Evolutionary conservation across 2,888 invertebrate species (phyloP), one percentile per base, ranked within the genome.

Genomic region (Biston betularia): DNA sequence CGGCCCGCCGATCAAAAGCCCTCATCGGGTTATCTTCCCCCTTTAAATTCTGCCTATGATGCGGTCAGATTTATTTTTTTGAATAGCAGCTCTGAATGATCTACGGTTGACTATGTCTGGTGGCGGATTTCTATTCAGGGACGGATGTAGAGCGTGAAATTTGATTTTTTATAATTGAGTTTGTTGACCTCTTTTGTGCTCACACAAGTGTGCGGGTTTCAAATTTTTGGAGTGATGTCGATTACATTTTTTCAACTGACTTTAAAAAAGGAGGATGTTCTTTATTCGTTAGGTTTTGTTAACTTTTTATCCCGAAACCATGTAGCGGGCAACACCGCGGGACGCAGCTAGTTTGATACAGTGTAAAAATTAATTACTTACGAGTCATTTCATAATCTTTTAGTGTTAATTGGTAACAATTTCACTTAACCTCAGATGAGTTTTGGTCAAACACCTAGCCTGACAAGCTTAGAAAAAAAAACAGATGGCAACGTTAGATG

Each of bases 1-100:
- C 87, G 89, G 81, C 74, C 80, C 79, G 80, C 40, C 77, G 89
- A 88, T 89, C 89, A 89, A 89, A 89, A 83, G 82, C 63, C 63
- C 48, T 65, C 74, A 77, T 77, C 76, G 74, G 79, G 79, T 78
- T 79, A 77, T 80, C 77, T 73, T 69, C 72, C 67, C 79, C 76
- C 76, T 81, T 79, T 77, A 77, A 78, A 79, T 75, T 75, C 70
- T 65, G 63, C 55, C 58, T 52, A 68, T 57, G 64, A 63, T 45
- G 63, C 60, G 68, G 64, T 59, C 65, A 68, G 63, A 69, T 68
- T 70, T 63, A 63, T 66, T 69, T 65, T 68, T 70, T 72, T 68
- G 58, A 63, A 65, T 67, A 58, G 63, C 54, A 45, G 54, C 48
- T 45, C 52, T 55, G 59, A 67, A 67, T 66, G 66, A 62, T 66